These are phyloP conservation scores for Drosophila nr. perissopoda DNA, from an alignment of 2,888 invertebrate genomes.

Conservation along the genomic window DNA sequence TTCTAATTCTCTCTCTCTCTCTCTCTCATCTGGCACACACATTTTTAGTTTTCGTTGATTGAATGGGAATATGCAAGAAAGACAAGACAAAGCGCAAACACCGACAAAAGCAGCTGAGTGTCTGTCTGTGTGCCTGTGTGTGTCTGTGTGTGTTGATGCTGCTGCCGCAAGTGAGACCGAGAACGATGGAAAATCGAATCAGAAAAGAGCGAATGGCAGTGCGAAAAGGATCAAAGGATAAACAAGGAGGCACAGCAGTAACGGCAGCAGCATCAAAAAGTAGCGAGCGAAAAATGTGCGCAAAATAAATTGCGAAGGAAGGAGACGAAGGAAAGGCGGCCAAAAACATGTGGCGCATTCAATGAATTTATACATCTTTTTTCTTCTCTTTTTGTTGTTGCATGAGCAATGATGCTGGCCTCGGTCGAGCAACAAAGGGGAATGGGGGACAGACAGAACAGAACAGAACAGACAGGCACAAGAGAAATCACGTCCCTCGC, in stretches of 20 bases:
- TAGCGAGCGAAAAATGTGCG: constrained; percentile 60
- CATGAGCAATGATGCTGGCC: constrained; percentile 59
- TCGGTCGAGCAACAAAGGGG: neutral
- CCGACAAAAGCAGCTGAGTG: constrained; percentile 68
- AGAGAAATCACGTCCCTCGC: constrained; percentile 79
- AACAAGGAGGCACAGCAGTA: constrained; percentile 58
- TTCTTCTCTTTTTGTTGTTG: constrained; percentile 13
- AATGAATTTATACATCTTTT: constrained; percentile 59
- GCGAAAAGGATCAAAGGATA: constrained; percentile 73
- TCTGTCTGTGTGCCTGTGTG: constrained; percentile 10
- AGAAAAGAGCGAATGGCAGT: constrained; percentile 66
- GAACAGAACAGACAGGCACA: constrained; percentile 65
- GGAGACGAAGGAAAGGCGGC: constrained; percentile 29
- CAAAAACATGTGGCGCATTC: constrained; percentile 77
- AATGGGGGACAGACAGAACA: constrained; percentile 35
- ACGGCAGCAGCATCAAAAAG: constrained; percentile 17
- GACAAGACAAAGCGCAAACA: constrained; percentile 40
- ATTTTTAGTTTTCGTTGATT: constrained; percentile 63
- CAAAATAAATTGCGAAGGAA: constrained; percentile 55
- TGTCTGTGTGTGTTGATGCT: constrained; percentile 48
- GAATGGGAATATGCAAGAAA: constrained; percentile 47
- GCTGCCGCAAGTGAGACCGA: constrained; percentile 39
- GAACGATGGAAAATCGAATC: constrained; percentile 70
- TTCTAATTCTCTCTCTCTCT: constrained; percentile 23
- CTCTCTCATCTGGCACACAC: constrained; percentile 63